Base-by-base conservation (phyloP, 1,140 invertebrate genomes). In the Eriosoma lanigerum region DNA sequence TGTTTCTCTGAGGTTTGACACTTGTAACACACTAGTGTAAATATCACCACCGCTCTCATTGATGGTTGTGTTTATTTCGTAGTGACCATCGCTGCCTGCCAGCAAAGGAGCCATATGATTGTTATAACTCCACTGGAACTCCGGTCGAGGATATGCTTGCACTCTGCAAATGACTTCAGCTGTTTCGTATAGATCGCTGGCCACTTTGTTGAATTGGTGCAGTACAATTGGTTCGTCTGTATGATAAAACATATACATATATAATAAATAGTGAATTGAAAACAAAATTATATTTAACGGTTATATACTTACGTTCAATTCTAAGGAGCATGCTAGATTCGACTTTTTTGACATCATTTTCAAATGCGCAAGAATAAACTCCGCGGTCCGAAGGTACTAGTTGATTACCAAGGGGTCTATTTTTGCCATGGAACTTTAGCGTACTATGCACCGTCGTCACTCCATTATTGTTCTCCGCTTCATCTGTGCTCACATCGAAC, bases 111-210 rank as follows among this genome's bases (percentile, higher is more conserved):
- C 90, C 0, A 88, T 87, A 84, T 93, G 93, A 0, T 89, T 90
- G 9, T 90, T 91, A 82, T 90, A 95, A 82, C 90, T 94, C 95
- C 95, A 97, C 83, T 96, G 93, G 85, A 97, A 96, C 84, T 94
- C 93, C 0, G 95, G 94, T 84, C 93, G 92, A 0, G 95, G 96
- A 86, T 94, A 97, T 0, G 95, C 94, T 85, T 96, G 93, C 3
- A 97, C 94, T 84, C 92, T 90, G 85, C 96, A 97, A 3, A 92
- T 89, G 13, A 97, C 91, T 85, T 94, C 90, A 0, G 94, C 95
- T 0, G 90, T 93, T 84, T 96, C 94, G 15, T 89, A 87, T 2
- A 94, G 84, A 85, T 96, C 94, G 83, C 92, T 95, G 5, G 95
- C 95, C 0, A 96, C 95, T 86, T 96, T 95, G 81, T 92, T 93